phyloP scores from a whole-genome alignment of 2,113 vertebrate species.

The Fukomys damarensis region DNA sequence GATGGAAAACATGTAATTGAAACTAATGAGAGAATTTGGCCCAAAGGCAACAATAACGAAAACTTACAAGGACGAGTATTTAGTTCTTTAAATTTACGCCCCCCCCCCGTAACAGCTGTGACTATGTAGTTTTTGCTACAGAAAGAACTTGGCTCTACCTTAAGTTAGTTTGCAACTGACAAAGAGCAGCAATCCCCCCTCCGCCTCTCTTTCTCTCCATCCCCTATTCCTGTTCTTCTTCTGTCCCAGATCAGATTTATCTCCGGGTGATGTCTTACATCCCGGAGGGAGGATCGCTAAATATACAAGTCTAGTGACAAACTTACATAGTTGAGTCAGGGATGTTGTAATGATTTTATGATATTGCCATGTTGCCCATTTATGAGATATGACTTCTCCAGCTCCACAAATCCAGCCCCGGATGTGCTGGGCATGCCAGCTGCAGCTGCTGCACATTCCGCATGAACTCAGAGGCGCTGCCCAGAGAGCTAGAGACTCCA shows the following conservation, averaged over 20 bases:
- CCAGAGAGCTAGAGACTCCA: not conserved
- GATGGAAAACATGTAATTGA: constrained; percentile 69
- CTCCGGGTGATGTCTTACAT: not conserved
- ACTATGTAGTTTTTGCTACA: constrained; percentile 10
- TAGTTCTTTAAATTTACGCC: not conserved
- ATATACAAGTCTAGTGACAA: not conserved
- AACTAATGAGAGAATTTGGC: constrained; percentile 60
- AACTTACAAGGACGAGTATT: not conserved
- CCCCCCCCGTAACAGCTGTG: not conserved
- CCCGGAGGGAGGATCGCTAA: not conserved
- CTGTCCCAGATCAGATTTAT: not conserved
- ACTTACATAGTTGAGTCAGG: not conserved
- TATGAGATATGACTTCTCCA: not conserved
- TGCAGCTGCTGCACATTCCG: no score
- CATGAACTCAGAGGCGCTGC: not conserved
- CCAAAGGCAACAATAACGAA: constrained; percentile 19
- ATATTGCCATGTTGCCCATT: not conserved
- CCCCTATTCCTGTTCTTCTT: not conserved
- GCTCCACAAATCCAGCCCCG: not conserved
- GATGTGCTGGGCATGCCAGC: not conserved
- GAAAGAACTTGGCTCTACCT: not conserved
- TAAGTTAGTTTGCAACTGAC: not conserved
- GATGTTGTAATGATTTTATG: not conserved
- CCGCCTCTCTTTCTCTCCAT: not conserved
- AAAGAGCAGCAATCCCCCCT: not conserved